Base-by-base conservation (phyloP, 2,113 vertebrate genomes). In the Anthoscopus minutus region DNA sequence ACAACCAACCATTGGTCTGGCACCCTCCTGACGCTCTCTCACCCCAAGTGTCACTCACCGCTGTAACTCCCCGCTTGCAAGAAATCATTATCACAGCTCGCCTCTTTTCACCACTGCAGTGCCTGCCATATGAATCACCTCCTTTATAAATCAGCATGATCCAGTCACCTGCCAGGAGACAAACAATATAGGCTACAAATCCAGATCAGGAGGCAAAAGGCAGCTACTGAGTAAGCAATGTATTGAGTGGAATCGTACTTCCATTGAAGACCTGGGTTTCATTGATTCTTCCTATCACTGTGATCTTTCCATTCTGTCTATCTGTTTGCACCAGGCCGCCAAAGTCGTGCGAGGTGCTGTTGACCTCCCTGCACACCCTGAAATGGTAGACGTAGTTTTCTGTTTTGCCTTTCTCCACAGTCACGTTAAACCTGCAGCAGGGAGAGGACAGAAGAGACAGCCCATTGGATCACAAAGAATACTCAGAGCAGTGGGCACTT, bases 11-110 rank as follows among this genome's bases (percentile, higher is more conserved):
- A 2, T 3, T 70, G 44, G 17, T 15, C 38, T 73, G 47, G 48
- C 35, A 70, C 38, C 53, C 64, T 74, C 53, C 54, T 27, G 60
- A 57, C 56, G 73, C 44, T 81, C 44, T 40, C 74, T 71, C 18
- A 31, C 53, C 17, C 51, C 18, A 11, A 4, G 2, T 54, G 56
- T 19, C 82, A 97, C 98, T 98, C 94, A 99, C 99, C 97, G 85
- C 88, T 3, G 94, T 91, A 7, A 90, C 94, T 50, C 97, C 97
- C 71, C 92, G 97, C 91, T 98, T 97, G 95, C 99, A 99, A 67
- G 98, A 99, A 96, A 99, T 99, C 99, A 99, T 99, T 88, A 99
- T 90, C 47, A 98, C 97, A 50, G 99, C 99, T 73, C 95, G 98
- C 38, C 99, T 98, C 20, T 86, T 86, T 94, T 98, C 98, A 15